phyloP scores from a whole-genome alignment of 2,797 vertebrate genomes.

The Sylvilagus floridanus region DNA sequence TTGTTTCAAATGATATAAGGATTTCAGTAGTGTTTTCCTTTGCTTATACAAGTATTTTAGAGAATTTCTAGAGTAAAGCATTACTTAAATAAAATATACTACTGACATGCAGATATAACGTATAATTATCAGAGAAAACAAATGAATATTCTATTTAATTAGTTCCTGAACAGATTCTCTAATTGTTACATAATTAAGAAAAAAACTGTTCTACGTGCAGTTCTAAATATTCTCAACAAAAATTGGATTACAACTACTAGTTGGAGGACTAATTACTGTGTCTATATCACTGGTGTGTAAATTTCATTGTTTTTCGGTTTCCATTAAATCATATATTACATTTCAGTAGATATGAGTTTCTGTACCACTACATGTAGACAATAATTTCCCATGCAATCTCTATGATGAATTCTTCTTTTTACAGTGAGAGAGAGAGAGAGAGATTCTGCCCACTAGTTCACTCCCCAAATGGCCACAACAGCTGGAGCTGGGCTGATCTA shows the following conservation, averaged over 20 bases:
- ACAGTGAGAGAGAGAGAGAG: too few species aligned
- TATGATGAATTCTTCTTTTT: too few species aligned
- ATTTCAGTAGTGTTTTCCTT: background rate
- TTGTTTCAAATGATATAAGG: background rate
- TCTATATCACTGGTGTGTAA: background rate
- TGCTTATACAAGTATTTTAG: background rate
- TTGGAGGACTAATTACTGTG: background rate
- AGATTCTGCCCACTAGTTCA: too few species aligned
- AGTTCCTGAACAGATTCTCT: background rate
- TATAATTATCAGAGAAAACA: background rate
- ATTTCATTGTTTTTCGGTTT: background rate
- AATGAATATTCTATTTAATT: background rate
- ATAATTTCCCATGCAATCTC: background rate
- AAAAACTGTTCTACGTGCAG: background rate
- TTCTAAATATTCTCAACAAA: background rate
- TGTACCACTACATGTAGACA: slow-evolving; percentile 6
- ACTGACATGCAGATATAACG: background rate
- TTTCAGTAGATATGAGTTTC: background rate
- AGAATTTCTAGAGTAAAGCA: background rate
- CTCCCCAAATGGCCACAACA: too few species aligned
- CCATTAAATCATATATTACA: background rate
- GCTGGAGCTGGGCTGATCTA: too few species aligned
- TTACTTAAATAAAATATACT: background rate
- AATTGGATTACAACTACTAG: background rate
- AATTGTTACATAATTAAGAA: background rate